Evolutionary conservation across 2,797 vertebrate genomes (phyloP).

Genomic region (Hapalemur alaotrensis): DNA sequence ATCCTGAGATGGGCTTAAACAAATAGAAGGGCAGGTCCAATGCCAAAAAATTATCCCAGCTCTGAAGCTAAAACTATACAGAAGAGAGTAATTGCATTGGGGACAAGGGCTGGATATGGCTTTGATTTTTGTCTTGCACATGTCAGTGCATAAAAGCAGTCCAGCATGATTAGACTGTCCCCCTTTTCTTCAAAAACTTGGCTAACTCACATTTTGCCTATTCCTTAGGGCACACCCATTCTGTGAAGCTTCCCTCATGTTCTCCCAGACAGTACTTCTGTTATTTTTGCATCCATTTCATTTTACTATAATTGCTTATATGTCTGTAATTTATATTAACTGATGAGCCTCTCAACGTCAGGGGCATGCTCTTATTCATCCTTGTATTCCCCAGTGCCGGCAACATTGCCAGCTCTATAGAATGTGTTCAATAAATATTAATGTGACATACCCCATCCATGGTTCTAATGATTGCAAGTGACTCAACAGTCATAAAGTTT

Average conservation of each 20-base stretch:
- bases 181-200: neutral
- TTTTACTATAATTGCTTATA: neutral
- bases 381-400: neutral
- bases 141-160: neutral
- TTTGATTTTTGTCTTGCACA: neutral
- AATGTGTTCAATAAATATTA: neutral
- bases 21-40: constrained; percentile 27
- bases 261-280: neutral
- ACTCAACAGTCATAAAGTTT: neutral
- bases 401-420: neutral
- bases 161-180: neutral
- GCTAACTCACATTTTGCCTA: neutral
- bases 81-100: neutral
- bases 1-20: constrained; percentile 25
- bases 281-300: neutral
- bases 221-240: neutral
- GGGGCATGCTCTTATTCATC: neutral
- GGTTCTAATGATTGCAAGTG: neutral
- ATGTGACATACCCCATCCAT: neutral
- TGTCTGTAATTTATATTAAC: neutral
- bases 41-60: neutral
- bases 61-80: neutral
- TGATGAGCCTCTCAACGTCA: neutral
- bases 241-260: neutral
- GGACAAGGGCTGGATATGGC: neutral